Percentiles rank a stretch among this genome's conserved stretches.
phyloP scores from a whole-genome alignment of 2,888 invertebrate genomes.

The Drosophila melanosoma region DNA sequence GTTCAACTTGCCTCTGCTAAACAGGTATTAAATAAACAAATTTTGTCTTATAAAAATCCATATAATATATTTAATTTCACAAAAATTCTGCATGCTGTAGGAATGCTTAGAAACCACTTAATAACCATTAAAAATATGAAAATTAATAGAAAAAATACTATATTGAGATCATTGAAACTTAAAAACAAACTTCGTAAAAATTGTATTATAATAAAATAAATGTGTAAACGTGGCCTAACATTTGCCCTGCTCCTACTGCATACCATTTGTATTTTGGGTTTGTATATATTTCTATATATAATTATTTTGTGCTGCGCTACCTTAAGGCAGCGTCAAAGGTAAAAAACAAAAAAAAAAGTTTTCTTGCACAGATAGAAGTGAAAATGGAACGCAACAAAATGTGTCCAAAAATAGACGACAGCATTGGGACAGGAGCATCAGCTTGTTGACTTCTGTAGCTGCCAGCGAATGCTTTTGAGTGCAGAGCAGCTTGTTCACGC shows the following conservation, averaged over 20 bases:
- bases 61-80: neutral
- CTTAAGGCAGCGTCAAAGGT: conserved; percentile 74
- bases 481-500: conserved; percentile 68
- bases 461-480: conserved; percentile 34
- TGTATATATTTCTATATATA: conserved; percentile 31
- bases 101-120: neutral
- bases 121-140: neutral
- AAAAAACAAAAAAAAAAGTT: conserved; percentile 43
- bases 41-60: neutral
- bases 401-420: conserved; percentile 70
- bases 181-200: conserved; percentile 20
- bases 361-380: conserved; percentile 38
- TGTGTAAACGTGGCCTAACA: conserved; percentile 42
- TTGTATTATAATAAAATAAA: conserved; percentile 31
- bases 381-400: conserved; percentile 77
- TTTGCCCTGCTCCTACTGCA: conserved; percentile 23
- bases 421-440: conserved; percentile 31
- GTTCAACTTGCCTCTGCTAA: neutral
- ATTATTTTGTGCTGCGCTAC: conserved; percentile 65
- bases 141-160: neutral
- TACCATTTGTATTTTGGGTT: conserved; percentile 9
- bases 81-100: neutral
- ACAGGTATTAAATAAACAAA: neutral
- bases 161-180: conserved; percentile 18
- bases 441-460: conserved; percentile 57